Percentiles rank a stretch among this genome's conserved stretches.
These are phyloP conservation scores for Cosmia trapezina DNA, from an alignment of 2,888 invertebrate species.

Conservation along the genomic window DNA sequence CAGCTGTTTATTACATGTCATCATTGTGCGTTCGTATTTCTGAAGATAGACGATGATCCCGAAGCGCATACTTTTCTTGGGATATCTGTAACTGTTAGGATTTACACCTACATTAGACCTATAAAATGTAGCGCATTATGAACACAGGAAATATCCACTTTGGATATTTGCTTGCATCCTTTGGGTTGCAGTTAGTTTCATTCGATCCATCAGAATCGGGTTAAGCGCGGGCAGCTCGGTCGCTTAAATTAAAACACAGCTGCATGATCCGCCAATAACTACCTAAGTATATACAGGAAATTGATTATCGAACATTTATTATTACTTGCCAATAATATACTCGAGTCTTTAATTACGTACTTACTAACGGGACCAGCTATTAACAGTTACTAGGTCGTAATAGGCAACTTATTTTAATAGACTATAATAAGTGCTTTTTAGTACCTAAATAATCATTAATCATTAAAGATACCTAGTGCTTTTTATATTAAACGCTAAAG, in stretches of 20 bases:
- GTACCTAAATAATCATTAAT: constrained; percentile 25
- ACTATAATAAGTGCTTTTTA: constrained; percentile 6
- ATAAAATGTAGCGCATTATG: constrained; percentile 9
- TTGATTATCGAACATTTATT: constrained; percentile 29
- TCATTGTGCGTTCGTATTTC: background rate
- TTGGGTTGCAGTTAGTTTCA: constrained; percentile 69
- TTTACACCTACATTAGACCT: constrained; percentile 2
- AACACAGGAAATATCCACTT: constrained; percentile 83
- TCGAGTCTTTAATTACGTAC: constrained; percentile 35
- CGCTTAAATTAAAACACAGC: background rate
- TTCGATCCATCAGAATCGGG: constrained; percentile 58
- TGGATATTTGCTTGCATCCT: constrained; percentile 82
- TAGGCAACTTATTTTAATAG: constrained; percentile 20
- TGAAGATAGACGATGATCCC: background rate
- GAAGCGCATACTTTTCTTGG: too few species aligned
- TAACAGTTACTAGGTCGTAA: constrained; percentile 32
- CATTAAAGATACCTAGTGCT: background rate
- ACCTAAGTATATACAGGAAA: constrained; percentile 29
- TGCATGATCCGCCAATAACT: constrained; percentile 15
- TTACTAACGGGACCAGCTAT: constrained; percentile 25
- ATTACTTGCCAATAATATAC: constrained; percentile 25
- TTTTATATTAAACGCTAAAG: constrained; percentile 2
- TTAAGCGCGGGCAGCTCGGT: background rate
- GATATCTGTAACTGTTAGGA: background rate
- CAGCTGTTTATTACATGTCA: too few species aligned